Evolutionary conservation across 2,797 vertebrate genomes (phyloP), one percentile per base, ranked within the genome.

Genomic region (Chelon auratus): DNA sequence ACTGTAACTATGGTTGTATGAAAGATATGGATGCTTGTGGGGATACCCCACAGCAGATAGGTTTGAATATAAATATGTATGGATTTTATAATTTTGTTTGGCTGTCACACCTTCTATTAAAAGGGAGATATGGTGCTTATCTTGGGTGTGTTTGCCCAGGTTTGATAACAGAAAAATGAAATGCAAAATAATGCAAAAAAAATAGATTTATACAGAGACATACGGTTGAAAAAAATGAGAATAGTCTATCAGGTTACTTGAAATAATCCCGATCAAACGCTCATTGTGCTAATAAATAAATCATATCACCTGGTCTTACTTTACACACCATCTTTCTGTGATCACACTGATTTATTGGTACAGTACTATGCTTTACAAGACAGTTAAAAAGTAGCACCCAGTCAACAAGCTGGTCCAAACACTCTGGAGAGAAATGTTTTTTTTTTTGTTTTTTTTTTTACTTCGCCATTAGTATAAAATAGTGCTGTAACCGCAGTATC

Each of bases 401-500:
- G 48, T 72, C 26, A 45, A 39, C 13, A 24, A 54, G 8, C 36
- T 20, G 14, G 36, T 68, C 40, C 22, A 6, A 52, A 39, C 30
- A 47, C 24, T 68, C 18, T 61, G 33, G 43, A 52, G 20, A 4
- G 36, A 1, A 15, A n/a, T 6, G 18, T 20, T 30, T 50, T 47
- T 68, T 73, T 58, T 63, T 17, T 56, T 5, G 18, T 20, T 30
- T 50, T 22, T 22, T 22, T 43, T 45, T 56, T 40, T 59, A 15
- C n/a, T 37, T 11, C 0, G 0, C 14, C 39, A 67, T 18, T 13
- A 18, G 9, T 51, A 55, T 12, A 53, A 70, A 53, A 52, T 52
- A 51, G 54, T 22, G 20, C 84, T 82, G 83, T 51, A 79, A 78
- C 3, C 48, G 24, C 58, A 62, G 33, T 51, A 55, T 64, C 17